Conservation (phyloP, 2,113 vertebrate genomes). For the Bos taurus region DNA sequence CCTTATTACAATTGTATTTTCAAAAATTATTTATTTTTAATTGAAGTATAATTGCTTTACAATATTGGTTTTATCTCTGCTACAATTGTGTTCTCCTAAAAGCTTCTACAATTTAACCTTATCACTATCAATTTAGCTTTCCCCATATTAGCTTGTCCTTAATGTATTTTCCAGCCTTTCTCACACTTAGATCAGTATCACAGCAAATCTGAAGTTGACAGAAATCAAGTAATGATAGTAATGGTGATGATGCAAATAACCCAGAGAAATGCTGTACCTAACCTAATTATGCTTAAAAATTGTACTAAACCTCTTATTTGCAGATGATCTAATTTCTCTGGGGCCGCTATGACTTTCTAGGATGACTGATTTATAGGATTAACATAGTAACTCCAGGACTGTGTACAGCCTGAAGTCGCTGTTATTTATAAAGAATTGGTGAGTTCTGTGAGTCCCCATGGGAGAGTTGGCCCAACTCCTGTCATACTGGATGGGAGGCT, state of each 20-base stretch:
- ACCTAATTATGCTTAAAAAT: not conserved
- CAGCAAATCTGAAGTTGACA: not conserved
- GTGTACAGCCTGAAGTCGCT: not conserved
- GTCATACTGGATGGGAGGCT: constrained; percentile 17
- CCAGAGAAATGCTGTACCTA: not conserved
- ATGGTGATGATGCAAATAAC: not conserved
- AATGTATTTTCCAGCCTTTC: constrained; percentile 8
- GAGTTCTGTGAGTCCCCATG: not conserved
- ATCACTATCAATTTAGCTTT: not conserved
- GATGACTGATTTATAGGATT: constrained; percentile 21
- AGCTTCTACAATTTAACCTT: not conserved
- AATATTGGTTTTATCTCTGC: not conserved
- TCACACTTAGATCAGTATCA: not conserved
- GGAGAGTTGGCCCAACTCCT: constrained; percentile 42
- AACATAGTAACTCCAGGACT: not conserved
- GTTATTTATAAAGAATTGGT: constrained; percentile 27
- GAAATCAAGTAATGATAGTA: not conserved
- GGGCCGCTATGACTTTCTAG: not conserved
- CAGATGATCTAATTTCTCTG: not conserved
- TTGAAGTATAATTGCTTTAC: not conserved
- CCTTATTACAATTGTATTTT: not conserved
- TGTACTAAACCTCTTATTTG: not conserved
- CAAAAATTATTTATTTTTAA: not conserved
- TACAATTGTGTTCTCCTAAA: not conserved
- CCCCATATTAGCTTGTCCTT: not conserved